These are phyloP conservation scores for Aldrovandia affinis DNA, from an alignment of 2,797 vertebrate genomes.

Conservation along the genomic window DNA sequence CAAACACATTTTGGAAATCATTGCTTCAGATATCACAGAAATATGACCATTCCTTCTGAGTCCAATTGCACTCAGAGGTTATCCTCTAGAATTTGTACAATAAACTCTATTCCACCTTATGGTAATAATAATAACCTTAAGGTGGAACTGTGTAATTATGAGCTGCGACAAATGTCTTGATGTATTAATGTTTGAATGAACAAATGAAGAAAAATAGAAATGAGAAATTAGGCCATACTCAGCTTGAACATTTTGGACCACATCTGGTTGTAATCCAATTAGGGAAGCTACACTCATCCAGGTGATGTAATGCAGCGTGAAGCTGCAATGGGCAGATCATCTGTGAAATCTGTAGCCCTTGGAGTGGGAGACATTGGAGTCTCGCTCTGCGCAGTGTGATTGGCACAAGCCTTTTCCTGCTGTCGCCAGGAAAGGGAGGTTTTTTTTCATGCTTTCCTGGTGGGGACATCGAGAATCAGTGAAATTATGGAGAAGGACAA, in stretches of 20 bases:
- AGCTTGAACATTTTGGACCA: not conserved
- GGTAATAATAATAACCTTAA: not conserved
- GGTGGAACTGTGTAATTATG: not conserved
- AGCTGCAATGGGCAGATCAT: not conserved
- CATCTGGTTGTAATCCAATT: too few species aligned
- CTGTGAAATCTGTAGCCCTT: conserved; percentile 1
- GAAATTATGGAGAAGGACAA: not conserved
- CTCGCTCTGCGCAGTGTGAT: not conserved
- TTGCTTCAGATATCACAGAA: too few species aligned
- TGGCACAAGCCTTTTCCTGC: not conserved
- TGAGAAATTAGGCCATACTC: not conserved
- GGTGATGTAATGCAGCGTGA: conserved; percentile 21
- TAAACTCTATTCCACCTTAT: too few species aligned
- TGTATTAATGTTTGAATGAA: not conserved
- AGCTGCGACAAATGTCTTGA: not conserved
- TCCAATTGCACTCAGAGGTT: too few species aligned
- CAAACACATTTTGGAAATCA: too few species aligned
- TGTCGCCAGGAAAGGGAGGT: not conserved
- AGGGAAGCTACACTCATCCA: not conserved
- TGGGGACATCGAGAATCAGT: not conserved
- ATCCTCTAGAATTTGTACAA: too few species aligned
- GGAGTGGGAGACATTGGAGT: not conserved
- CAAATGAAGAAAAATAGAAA: not conserved
- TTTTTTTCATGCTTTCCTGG: not conserved
- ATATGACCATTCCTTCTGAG: too few species aligned